A percentile compares a stretch with the other conserved stretches of the same genome.
These are phyloP conservation scores for Scolopax mira DNA, from an alignment of 2,113 vertebrate species.

Conservation along the genomic window DNA sequence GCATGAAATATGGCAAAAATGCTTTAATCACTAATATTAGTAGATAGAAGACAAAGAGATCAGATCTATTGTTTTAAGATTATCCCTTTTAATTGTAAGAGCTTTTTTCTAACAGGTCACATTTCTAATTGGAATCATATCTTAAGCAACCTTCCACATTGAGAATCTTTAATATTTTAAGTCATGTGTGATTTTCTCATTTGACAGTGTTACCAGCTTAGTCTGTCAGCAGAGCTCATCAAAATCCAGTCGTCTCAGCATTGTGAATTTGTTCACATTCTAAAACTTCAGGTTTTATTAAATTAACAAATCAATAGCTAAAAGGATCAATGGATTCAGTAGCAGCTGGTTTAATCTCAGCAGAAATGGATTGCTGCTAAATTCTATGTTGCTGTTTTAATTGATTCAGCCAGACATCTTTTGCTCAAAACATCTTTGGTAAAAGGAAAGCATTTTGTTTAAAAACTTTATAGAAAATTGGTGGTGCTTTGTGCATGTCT, in stretches of 20 bases:
- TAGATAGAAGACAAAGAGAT: neutral
- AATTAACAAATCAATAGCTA: conserved; percentile 55
- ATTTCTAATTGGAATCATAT: neutral
- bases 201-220: neutral
- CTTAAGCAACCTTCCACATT: neutral
- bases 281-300: conserved; percentile 50
- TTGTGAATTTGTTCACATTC: conserved; percentile 36
- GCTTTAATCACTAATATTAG: neutral
- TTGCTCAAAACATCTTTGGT: neutral
- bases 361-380: conserved; percentile 38
- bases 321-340: conserved; percentile 34
- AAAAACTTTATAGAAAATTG: neutral
- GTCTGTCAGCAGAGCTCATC: neutral
- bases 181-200: neutral
- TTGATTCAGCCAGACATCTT: conserved; percentile 26
- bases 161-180: neutral
- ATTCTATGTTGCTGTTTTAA: conserved; percentile 36
- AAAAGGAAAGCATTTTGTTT: neutral
- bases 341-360: conserved; percentile 32
- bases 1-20: neutral
- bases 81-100: neutral
- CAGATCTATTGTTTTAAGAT: neutral
- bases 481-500: neutral
- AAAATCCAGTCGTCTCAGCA: conserved; percentile 31
- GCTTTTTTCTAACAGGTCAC: neutral